Base-by-base conservation (phyloP, 2,888 invertebrate species). In the Diarsia mendica region DNA sequence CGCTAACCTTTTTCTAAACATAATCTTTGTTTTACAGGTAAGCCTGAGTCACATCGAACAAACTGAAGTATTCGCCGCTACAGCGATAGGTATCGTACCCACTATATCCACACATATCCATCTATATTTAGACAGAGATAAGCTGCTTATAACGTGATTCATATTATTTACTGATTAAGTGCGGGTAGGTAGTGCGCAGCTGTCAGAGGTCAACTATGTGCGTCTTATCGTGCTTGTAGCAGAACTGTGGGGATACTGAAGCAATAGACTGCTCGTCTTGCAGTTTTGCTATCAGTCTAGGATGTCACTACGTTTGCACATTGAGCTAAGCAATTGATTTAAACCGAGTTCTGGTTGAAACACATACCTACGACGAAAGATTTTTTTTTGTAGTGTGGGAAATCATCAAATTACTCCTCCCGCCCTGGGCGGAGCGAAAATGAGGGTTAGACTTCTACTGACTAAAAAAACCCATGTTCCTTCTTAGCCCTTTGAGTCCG, bases 51-150 rank as follows among this genome's bases (percentile, higher is more conserved):
- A 53, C 49, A 18, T 33, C 64, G 49, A 63, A 28, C 53, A 60
- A 39, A 51, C n/a, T 69, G 53, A 44, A 53, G 46, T 28, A 13
- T 55, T 58, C 46, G 55, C 49, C 46, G 33, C 39, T 28, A 63
- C 48, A 8, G 28, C 10, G 20, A 66, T 71, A 68, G 78, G 68
- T 81, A 80, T 71, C 69, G 64, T 70, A 70, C 60, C 23, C 39
- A 39, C 48, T 48, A 48, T 55, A 48, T 55, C 11, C 28, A 53
- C 48, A 49, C 46, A 64, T 39, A 55, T 3, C 1, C n/a, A 66
- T 66, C 65, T 68, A 82, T 79, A 72, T 72, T 80, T 80, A 76
- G 83, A 53, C 61, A 46, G 44, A 72, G 77, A 83, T 83, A 82
- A 80, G 65, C 51, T 28, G 68, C 49, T 20, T 33, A 49, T 75